A percentile compares a stretch with the other conserved stretches of the same genome.
phyloP scores from a whole-genome alignment of 2,888 invertebrate genomes.

The Ganaspis brasiliensis region DNA sequence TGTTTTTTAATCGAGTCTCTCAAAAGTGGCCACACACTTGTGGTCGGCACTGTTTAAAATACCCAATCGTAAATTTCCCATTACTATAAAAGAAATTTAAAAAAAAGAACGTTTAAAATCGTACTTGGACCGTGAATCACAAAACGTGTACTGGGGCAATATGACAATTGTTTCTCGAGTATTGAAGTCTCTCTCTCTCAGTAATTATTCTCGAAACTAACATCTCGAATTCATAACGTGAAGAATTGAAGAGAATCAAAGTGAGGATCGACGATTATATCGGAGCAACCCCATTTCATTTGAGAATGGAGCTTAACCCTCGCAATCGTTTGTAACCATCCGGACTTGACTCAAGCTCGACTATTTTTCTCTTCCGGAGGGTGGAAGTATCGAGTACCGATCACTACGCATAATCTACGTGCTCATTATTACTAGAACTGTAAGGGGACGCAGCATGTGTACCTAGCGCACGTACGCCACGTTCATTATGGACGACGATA shows the following conservation, averaged over 20 bases:
- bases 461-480: conserved; percentile 64
- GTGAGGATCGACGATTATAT: conserved; percentile 54
- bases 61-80: too few relatives aligned
- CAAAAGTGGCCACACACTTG: too few relatives aligned
- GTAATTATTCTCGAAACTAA: conserved; percentile 47
- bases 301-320: neutral
- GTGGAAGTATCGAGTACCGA: conserved; percentile 75
- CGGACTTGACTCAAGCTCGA: conserved; percentile 62
- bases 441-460: conserved; percentile 69
- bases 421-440: conserved; percentile 79
- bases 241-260: conserved; percentile 5
- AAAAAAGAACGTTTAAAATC: too few relatives aligned
- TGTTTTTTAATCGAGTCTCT: too few relatives aligned
- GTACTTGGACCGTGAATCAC: too few relatives aligned
- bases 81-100: too few relatives aligned
- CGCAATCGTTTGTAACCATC: conserved; percentile 68
- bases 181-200: too few relatives aligned
- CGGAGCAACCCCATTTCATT: conserved; percentile 46
- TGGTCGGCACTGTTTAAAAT: too few relatives aligned
- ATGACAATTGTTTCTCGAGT: too few relatives aligned
- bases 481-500: conserved; percentile 80
- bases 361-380: conserved; percentile 68
- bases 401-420: conserved; percentile 80
- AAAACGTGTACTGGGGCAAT: too few relatives aligned
- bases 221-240: neutral